phyloP scores from a whole-genome alignment of 1,140 invertebrate genomes.

The Phymastichus coffea region DNA sequence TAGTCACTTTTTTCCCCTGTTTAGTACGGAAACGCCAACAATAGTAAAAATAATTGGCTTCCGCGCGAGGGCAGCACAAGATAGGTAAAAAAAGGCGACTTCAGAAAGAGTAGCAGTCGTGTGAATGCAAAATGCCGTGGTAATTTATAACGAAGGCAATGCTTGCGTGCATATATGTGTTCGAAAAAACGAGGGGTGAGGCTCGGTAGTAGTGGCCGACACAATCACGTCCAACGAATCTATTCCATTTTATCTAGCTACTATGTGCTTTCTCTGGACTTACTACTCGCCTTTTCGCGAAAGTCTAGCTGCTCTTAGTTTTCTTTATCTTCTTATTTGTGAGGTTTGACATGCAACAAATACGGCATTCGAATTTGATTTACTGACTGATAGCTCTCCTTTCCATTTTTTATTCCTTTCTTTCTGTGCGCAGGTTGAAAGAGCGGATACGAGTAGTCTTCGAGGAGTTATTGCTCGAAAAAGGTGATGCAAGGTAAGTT shows the following conservation, averaged over 20 bases:
- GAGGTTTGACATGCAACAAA: not conserved
- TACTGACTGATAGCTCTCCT: not conserved
- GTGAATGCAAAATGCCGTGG: too few species aligned
- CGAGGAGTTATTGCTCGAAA: conserved; percentile 65
- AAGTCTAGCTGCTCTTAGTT: too few species aligned
- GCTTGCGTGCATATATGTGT: too few species aligned
- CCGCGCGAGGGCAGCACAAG: too few species aligned
- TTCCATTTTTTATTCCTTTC: not conserved
- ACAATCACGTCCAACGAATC: conserved; percentile 18
- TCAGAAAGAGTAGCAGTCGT: too few species aligned
- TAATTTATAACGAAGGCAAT: too few species aligned
- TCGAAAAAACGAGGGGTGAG: not conserved
- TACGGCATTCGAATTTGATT: conserved; percentile 1
- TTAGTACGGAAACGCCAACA: too few species aligned
- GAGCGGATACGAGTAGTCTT: conserved; percentile 66
- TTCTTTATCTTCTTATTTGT: not conserved
- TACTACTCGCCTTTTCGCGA: not conserved
- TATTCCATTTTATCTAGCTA: conserved; percentile 13
- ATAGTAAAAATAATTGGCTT: too few species aligned
- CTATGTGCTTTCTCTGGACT: not conserved
- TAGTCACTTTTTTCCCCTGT: too few species aligned
- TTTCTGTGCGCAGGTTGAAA: conserved; percentile 59
- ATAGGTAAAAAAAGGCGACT: too few species aligned
- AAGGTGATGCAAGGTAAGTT: conserved; percentile 66
- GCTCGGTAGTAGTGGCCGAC: not conserved